phyloP scores from a whole-genome alignment of 1,140 invertebrate species.

The Pantala flavescens region DNA sequence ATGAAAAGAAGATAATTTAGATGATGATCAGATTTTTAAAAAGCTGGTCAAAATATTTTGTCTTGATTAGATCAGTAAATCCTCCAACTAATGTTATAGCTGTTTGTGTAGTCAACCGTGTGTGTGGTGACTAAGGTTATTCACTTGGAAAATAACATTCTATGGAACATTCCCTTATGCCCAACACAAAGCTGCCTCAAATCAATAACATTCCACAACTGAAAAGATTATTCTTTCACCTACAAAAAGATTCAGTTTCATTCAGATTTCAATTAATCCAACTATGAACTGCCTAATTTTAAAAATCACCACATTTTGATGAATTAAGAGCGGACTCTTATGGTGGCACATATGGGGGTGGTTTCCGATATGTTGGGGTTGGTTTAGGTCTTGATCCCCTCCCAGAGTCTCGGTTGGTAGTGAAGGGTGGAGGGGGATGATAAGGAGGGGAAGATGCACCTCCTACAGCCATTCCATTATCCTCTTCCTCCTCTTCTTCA shows the following conservation, averaged over 20 bases:
- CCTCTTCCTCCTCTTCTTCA: constrained; percentile 15
- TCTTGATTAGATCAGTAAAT: background rate
- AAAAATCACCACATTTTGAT: background rate
- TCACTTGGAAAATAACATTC: no score
- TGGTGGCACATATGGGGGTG: constrained; percentile 83
- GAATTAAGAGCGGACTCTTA: constrained; percentile 40
- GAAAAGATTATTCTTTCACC: background rate
- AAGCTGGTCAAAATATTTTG: background rate
- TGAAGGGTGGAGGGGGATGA: constrained; percentile 69
- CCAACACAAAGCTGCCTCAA: background rate
- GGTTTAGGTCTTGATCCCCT: constrained; percentile 58
- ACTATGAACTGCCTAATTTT: background rate
- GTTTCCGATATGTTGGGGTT: constrained; percentile 77
- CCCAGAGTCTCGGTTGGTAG: constrained; percentile 54
- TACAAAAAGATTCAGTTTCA: background rate
- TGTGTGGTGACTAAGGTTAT: no score
- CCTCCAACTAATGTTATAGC: no score
- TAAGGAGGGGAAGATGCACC: constrained; percentile 42
- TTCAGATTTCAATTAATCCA: background rate
- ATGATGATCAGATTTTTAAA: background rate
- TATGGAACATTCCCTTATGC: no score
- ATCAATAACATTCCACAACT: background rate
- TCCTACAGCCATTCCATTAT: constrained; percentile 23
- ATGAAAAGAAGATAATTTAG: background rate
- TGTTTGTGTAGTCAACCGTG: no score